phyloP scores from a whole-genome alignment of 2,888 invertebrate genomes.

The Acronicta alni region DNA sequence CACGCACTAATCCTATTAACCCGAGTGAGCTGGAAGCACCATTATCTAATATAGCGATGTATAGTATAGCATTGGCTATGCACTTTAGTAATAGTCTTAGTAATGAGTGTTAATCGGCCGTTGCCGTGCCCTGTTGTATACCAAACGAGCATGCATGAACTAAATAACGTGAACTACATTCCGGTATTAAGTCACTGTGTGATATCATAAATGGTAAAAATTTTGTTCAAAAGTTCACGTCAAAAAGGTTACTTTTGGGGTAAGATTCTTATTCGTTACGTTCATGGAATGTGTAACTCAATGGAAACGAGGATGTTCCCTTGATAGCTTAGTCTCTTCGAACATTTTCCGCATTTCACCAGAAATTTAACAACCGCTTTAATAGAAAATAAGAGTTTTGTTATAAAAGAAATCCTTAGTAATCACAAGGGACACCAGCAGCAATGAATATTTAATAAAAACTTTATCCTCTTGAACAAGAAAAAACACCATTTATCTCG shows the following conservation, averaged over 20 bases:
- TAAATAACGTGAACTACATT: slow-evolving; percentile 24
- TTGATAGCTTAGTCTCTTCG: no score
- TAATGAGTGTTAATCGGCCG: slow-evolving; percentile 66
- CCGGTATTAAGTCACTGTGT: slow-evolving; percentile 11
- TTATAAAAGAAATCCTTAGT: slow-evolving; percentile 16
- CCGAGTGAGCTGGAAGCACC: slow-evolving; percentile 64
- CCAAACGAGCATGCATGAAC: slow-evolving; percentile 26
- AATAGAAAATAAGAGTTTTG: not conserved
- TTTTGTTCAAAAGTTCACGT: slow-evolving; percentile 5
- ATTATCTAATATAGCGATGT: slow-evolving; percentile 67
- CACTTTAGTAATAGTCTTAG: slow-evolving; percentile 65
- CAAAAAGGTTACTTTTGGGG: not conserved
- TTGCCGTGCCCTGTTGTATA: slow-evolving; percentile 48
- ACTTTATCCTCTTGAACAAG: slow-evolving; percentile 44
- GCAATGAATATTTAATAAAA: slow-evolving; percentile 49
- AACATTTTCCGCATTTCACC: not conserved
- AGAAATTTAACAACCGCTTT: not conserved
- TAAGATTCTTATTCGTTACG: not conserved
- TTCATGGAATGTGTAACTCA: no score
- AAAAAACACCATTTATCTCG: slow-evolving; percentile 49
- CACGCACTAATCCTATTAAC: slow-evolving; percentile 78
- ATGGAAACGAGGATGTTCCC: no score
- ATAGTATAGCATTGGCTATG: slow-evolving; percentile 68
- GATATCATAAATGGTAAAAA: not conserved
- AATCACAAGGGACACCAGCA: slow-evolving; percentile 31